phyloP scores from a whole-genome alignment of 2,888 invertebrate species.

The Drosophila mimetica region DNA sequence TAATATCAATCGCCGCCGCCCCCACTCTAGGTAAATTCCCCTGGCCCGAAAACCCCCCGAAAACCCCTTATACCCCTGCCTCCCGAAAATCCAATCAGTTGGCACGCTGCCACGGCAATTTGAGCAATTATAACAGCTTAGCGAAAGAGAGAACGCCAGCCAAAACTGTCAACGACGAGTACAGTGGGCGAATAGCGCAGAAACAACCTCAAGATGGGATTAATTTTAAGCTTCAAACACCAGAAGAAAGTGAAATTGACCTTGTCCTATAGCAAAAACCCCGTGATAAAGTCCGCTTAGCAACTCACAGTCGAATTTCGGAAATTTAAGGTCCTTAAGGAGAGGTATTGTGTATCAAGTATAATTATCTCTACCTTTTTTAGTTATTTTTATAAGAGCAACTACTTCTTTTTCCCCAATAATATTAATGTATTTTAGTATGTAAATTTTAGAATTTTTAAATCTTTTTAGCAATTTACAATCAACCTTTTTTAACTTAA shows the following conservation, averaged over 20 bases:
- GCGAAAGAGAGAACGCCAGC: slow-evolving; percentile 44
- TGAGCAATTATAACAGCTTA: slow-evolving; percentile 66
- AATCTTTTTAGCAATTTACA: too few relatives aligned
- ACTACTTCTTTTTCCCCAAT: too few relatives aligned
- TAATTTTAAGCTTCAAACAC: background rate
- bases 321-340: background rate
- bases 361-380: background rate
- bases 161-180: slow-evolving; percentile 53
- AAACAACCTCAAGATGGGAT: slow-evolving; percentile 24
- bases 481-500: too few relatives aligned
- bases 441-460: too few relatives aligned
- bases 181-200: slow-evolving; percentile 50
- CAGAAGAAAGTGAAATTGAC: slow-evolving; percentile 39
- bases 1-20: slow-evolving; percentile 55
- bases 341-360: background rate
- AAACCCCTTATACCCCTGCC: slow-evolving; percentile 4
- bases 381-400: too few relatives aligned
- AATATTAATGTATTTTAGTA: too few relatives aligned
- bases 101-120: slow-evolving; percentile 63
- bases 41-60: background rate
- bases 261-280: slow-evolving; percentile 16
- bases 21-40: slow-evolving; percentile 7
- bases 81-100: slow-evolving; percentile 54
- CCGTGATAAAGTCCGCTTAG: background rate
- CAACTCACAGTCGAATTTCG: background rate